Evolutionary conservation across 2,888 invertebrate genomes (phyloP).

Genomic region (Agrotis segetum): DNA sequence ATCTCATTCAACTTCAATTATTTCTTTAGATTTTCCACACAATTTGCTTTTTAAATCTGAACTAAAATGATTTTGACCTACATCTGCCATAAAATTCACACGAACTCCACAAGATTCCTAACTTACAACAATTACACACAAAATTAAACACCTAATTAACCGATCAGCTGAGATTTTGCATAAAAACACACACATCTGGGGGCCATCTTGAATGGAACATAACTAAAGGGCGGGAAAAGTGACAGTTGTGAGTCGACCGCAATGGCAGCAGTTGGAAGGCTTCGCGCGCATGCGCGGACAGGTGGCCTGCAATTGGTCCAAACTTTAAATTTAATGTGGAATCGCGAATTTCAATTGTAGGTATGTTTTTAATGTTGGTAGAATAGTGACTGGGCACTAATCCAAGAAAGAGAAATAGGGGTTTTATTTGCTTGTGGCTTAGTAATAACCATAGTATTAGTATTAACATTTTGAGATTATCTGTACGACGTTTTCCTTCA

Average conservation of each 20-base stretch:
- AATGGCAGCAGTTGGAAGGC: constrained; percentile 74
- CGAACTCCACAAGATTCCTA: constrained; percentile 69
- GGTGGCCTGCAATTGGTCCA: constrained; percentile 73
- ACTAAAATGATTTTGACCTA: constrained; percentile 40
- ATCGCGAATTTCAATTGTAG: constrained; percentile 35
- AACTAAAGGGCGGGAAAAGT: constrained; percentile 78
- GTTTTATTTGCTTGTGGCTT: too few relatives aligned
- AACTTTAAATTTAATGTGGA: constrained; percentile 39
- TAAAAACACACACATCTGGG: constrained; percentile 78
- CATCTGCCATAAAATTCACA: constrained; percentile 82
- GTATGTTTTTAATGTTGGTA: neutral
- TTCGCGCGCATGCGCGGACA: constrained; percentile 82
- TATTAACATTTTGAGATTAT: too few relatives aligned
- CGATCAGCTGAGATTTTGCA: constrained; percentile 80
- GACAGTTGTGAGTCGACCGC: constrained; percentile 85
- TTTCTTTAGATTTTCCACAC: neutral
- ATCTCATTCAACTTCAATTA: too few relatives aligned
- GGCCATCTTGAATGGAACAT: constrained; percentile 69
- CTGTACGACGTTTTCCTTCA: too few relatives aligned
- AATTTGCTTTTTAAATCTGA: too few relatives aligned
- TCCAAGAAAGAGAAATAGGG: neutral
- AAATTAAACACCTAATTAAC: constrained; percentile 78
- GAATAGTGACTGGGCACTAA: neutral
- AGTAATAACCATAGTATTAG: too few relatives aligned
- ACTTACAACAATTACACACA: constrained; percentile 70